phyloP scores from a whole-genome alignment of 1,140 invertebrate genomes.

The Formica exsecta region DNA sequence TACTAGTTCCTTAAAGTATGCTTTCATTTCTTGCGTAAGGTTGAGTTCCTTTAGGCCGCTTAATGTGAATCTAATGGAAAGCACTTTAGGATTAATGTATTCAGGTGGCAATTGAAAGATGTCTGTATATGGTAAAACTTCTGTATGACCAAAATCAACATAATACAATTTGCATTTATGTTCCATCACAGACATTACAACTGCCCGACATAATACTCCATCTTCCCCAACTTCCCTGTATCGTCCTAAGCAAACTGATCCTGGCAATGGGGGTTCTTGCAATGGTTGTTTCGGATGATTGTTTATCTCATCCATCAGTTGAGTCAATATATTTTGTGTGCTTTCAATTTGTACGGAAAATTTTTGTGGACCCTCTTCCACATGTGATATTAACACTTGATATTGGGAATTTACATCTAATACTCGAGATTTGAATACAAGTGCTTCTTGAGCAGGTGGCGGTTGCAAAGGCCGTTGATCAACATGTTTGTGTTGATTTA shows the following conservation, averaged over 20 bases:
- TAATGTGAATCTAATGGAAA: slow-evolving; percentile 91
- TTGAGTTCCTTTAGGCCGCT: slow-evolving; percentile 89
- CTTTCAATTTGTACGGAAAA: slow-evolving; percentile 91
- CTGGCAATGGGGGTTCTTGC: slow-evolving; percentile 89
- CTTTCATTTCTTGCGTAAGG: slow-evolving; percentile 89
- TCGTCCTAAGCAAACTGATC: slow-evolving; percentile 90
- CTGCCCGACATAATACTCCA: slow-evolving; percentile 90
- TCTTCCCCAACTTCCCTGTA: slow-evolving; percentile 89
- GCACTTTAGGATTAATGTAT: slow-evolving; percentile 90
- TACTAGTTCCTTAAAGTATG: slow-evolving; percentile 90
- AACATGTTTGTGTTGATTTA: slow-evolving; percentile 54
- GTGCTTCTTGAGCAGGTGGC: slow-evolving; percentile 77
- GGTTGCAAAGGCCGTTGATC: slow-evolving; percentile 5
- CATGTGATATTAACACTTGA: slow-evolving; percentile 90
- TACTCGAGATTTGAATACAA: slow-evolving; percentile 88
- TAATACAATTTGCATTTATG: slow-evolving; percentile 90
- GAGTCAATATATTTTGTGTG: slow-evolving; percentile 87
- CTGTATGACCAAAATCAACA: slow-evolving; percentile 92
- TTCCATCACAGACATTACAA: slow-evolving; percentile 90
- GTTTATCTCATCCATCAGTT: slow-evolving; percentile 90
- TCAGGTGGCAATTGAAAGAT: slow-evolving; percentile 91
- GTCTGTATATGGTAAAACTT: slow-evolving; percentile 89
- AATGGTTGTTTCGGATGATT: slow-evolving; percentile 84
- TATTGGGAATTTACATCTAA: slow-evolving; percentile 88
- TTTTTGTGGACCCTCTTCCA: slow-evolving; percentile 91